Percentiles rank a stretch among this genome's conserved stretches.
phyloP scores from a whole-genome alignment of 2,797 vertebrate genomes.

The Dicrostonyx torquatus region DNA sequence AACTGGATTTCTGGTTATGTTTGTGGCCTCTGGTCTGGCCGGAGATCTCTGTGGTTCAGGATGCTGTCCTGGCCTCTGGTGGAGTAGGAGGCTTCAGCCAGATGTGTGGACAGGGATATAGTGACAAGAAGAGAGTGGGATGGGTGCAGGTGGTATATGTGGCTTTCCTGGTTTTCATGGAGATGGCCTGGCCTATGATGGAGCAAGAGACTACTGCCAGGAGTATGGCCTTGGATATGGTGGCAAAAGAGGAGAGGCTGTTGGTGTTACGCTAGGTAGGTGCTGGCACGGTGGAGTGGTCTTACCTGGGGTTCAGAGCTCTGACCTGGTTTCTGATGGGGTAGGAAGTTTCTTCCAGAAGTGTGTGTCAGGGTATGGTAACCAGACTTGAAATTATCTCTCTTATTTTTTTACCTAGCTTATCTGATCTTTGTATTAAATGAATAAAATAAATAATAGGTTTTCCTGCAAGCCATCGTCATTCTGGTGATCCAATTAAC shows the following conservation, averaged over 20 bases:
- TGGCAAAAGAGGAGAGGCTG: not conserved
- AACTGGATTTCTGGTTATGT: not conserved
- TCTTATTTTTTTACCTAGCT: constrained; percentile 30
- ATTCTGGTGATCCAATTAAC: not conserved
- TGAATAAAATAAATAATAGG: not conserved
- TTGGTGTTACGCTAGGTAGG: not conserved
- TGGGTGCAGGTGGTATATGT: not conserved
- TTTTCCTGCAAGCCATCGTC: not conserved
- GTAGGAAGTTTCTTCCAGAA: not conserved
- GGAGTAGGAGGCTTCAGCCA: not conserved
- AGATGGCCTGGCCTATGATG: not conserved
- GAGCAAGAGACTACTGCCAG: not conserved
- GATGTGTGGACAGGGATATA: not conserved
- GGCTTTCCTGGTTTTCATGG: not conserved
- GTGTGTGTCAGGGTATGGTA: not conserved
- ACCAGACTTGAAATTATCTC: not conserved
- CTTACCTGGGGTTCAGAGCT: not conserved
- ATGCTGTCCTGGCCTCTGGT: not conserved
- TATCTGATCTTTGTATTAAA: constrained; percentile 43
- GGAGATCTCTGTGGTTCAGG: not conserved
- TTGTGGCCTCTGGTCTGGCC: not conserved
- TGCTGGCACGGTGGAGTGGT: not conserved
- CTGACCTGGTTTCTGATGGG: not conserved
- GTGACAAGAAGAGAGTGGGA: not conserved
- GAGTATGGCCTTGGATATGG: not conserved